A percentile compares a stretch with the other conserved stretches of the same genome.
Evolutionary conservation across 2,888 invertebrate genomes (phyloP).

Genomic region (Dynastes grantii): DNA sequence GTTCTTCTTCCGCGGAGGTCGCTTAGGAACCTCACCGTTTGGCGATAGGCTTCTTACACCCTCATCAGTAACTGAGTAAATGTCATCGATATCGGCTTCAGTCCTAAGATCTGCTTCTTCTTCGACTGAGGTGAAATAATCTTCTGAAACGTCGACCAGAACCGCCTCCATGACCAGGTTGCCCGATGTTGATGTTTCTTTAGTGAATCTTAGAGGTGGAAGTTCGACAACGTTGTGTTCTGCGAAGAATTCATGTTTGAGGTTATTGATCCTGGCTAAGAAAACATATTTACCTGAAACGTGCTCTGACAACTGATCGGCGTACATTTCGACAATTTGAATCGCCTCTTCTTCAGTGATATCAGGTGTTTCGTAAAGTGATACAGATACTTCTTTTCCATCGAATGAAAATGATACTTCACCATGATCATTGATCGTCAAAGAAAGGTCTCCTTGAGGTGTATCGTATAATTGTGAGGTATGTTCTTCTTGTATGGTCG

Average conservation of each 20-base stretch:
- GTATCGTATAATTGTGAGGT: constrained; percentile 92
- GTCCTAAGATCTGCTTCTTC: constrained; percentile 90
- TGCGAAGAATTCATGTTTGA: constrained; percentile 62
- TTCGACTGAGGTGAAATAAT: constrained; percentile 86
- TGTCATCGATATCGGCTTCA: constrained; percentile 89
- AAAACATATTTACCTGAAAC: constrained; percentile 74
- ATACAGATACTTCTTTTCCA: constrained; percentile 92
- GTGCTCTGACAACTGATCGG: constrained; percentile 92
- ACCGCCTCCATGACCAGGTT: constrained; percentile 93
- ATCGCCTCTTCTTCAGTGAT: constrained; percentile 93
- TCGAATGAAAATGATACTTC: constrained; percentile 94
- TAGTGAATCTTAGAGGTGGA: constrained; percentile 89
- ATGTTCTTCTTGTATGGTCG: constrained; percentile 92
- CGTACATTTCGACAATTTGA: constrained; percentile 95
- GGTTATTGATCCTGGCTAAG: background rate
- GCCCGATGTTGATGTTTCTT: constrained; percentile 91
- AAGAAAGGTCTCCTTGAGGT: constrained; percentile 76
- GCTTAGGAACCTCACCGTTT: constrained; percentile 70
- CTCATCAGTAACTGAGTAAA: constrained; percentile 85
- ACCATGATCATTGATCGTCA: constrained; percentile 86
- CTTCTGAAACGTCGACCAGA: constrained; percentile 90
- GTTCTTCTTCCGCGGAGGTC: constrained; percentile 79
- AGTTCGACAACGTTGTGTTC: constrained; percentile 90
- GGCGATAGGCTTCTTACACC: constrained; percentile 67
- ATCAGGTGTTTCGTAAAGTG: constrained; percentile 93